phyloP scores from a whole-genome alignment of 2,888 invertebrate genomes.

The Hedya salicella region DNA sequence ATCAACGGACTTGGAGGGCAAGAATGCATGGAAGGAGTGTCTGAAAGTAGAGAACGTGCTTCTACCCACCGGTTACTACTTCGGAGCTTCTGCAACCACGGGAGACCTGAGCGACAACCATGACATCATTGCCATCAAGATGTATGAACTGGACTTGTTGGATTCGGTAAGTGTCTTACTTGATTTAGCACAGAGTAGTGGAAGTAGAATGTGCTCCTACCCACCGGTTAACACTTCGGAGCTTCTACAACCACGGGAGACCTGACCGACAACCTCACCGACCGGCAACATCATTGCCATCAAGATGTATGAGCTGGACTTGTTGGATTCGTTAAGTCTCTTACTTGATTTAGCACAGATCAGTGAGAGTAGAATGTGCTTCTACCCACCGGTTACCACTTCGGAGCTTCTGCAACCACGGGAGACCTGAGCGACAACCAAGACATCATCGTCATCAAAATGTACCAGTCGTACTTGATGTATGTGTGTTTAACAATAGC shows the following conservation, averaged over 20 bases:
- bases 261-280: conserved; percentile 97
- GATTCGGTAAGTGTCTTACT: conserved; percentile 73
- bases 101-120: conserved; percentile 99
- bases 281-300: conserved; percentile 97
- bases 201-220: conserved; percentile 94
- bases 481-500: too few species aligned
- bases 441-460: conserved; percentile 95
- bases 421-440: conserved; percentile 99
- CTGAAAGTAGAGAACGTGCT: conserved; percentile 94
- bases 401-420: conserved; percentile 97
- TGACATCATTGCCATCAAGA: conserved; percentile 95
- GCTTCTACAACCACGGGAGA: conserved; percentile 98
- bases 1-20: conserved; percentile 95
- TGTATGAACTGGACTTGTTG: conserved; percentile 95
- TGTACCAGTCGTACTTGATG: conserved; percentile 95
- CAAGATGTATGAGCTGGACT: conserved; percentile 96
- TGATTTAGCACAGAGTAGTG: conserved; percentile 69
- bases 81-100: conserved; percentile 97
- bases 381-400: conserved; percentile 97
- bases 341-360: too few species aligned
- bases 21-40: conserved; percentile 97
- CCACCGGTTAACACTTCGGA: conserved; percentile 98
- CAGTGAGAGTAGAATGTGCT: conserved; percentile 94
- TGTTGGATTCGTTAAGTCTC: conserved; percentile 84
- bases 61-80: conserved; percentile 97